These are phyloP conservation scores for Drosophila pseudotakahashii DNA, from an alignment of 2,888 invertebrate species.

Conservation along the genomic window DNA sequence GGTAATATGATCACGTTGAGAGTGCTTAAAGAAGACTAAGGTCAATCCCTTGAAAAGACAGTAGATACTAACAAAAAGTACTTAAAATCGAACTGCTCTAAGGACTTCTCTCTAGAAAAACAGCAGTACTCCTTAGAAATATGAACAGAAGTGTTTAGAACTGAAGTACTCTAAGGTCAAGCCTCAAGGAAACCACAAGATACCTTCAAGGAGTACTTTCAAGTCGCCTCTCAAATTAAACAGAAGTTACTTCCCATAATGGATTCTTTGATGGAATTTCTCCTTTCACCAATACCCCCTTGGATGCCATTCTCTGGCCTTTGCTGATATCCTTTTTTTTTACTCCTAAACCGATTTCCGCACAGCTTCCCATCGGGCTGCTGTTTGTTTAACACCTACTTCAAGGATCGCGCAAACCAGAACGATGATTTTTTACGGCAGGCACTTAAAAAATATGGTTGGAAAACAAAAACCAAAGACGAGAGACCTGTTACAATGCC, in stretches of 20 bases:
- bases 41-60: conserved; percentile 9
- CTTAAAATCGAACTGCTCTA: neutral
- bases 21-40: neutral
- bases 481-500: conserved; percentile 41
- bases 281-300: conserved; percentile 20
- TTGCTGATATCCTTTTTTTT: neutral
- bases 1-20: neutral
- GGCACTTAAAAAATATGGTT: conserved; percentile 29
- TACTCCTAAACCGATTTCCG: conserved; percentile 45
- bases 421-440: conserved; percentile 59
- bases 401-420: conserved; percentile 29
- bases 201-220: conserved; percentile 17
- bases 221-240: conserved; percentile 37
- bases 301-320: conserved; percentile 11
- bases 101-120: neutral
- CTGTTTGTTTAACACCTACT: conserved; percentile 76
- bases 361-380: conserved; percentile 67
- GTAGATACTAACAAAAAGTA: neutral
- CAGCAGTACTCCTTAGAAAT: conserved; percentile 15
- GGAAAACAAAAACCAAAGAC: neutral
- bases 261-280: conserved; percentile 1
- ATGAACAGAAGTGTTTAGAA: conserved; percentile 11
- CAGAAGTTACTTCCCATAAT: conserved; percentile 37
- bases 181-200: conserved; percentile 26
- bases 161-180: conserved; percentile 17